Conservation (phyloP, 2,797 vertebrate species). For the Salmo trutta region DNA sequence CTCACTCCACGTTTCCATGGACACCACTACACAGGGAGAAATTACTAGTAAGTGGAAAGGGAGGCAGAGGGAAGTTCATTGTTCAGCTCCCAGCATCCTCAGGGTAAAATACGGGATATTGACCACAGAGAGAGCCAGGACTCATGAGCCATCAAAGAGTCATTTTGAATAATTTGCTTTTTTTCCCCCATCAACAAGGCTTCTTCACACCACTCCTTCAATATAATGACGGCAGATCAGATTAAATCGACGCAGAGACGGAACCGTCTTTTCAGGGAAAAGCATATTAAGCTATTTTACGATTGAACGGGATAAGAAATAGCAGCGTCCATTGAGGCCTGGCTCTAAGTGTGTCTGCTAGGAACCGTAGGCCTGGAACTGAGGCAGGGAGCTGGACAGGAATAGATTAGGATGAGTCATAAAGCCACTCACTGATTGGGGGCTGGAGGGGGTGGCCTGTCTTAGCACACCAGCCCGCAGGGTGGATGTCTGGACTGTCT, state of each 20-base stretch:
- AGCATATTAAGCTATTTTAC: not conserved
- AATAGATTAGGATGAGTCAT: conserved; percentile 6
- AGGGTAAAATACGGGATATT: conserved; percentile 12
- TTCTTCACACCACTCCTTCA: not conserved
- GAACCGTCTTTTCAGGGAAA: not conserved
- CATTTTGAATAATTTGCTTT: not conserved
- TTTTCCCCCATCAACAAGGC: not conserved
- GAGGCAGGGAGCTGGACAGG: not conserved
- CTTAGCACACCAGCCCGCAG: conserved; percentile 85
- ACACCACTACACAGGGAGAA: conserved; percentile 27
- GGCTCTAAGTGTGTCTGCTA: not conserved
- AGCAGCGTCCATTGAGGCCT: not conserved
- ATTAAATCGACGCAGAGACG: not conserved
- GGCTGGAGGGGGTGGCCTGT: conserved; percentile 83
- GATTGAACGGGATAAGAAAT: not conserved
- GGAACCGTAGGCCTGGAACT: not conserved
- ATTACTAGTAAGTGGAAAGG: conserved; percentile 9
- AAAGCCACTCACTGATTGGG: conserved; percentile 78
- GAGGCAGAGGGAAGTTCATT: conserved; percentile 12
- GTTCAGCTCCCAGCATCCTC: conserved; percentile 9
- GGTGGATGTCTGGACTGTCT: conserved; percentile 84
- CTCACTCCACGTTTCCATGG: conserved; percentile 41
- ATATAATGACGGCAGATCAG: not conserved
- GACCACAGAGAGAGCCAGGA: conserved; percentile 12
- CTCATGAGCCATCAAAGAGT: not conserved